Evolutionary conservation across 2,797 vertebrate species (phyloP).

Genomic region (Emys orbicularis): DNA sequence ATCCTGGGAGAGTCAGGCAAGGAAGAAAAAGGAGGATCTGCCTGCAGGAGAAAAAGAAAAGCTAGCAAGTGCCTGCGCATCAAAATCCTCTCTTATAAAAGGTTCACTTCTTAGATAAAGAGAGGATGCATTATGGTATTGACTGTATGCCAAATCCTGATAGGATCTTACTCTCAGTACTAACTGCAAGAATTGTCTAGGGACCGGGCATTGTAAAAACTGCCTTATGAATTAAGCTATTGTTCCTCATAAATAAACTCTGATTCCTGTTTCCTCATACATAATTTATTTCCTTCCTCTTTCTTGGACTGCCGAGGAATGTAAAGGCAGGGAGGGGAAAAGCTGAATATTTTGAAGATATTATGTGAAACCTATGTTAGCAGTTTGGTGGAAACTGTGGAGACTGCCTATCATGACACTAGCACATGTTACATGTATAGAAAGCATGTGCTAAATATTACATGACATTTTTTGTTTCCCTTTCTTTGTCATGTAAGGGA

Average conservation of each 20-base stretch:
- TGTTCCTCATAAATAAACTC: slow-evolving; percentile 60
- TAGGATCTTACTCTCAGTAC: slow-evolving; percentile 29
- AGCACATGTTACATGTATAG: background rate
- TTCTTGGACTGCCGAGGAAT: slow-evolving; percentile 32
- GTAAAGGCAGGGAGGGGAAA: background rate
- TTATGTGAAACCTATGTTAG: background rate
- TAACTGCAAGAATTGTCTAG: slow-evolving; percentile 23
- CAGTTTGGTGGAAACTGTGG: background rate
- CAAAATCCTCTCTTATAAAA: slow-evolving; percentile 52
- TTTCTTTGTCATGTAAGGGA: background rate
- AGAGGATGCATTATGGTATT: slow-evolving; percentile 46
- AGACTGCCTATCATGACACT: background rate
- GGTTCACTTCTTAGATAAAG: slow-evolving; percentile 21
- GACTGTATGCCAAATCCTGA: slow-evolving; percentile 20
- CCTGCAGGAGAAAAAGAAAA: background rate
- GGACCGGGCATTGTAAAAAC: slow-evolving; percentile 19
- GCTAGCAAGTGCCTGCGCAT: slow-evolving; percentile 19
- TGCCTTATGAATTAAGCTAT: slow-evolving; percentile 60
- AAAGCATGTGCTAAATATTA: background rate
- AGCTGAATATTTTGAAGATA: slow-evolving; percentile 24
- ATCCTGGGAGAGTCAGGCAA: background rate
- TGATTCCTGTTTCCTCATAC: slow-evolving; percentile 21
- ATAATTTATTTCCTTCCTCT: slow-evolving; percentile 58
- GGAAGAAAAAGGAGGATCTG: background rate
- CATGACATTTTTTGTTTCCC: background rate